Base-by-base conservation (phyloP, 2,888 invertebrate species). In the Ectemnius continuus region DNA sequence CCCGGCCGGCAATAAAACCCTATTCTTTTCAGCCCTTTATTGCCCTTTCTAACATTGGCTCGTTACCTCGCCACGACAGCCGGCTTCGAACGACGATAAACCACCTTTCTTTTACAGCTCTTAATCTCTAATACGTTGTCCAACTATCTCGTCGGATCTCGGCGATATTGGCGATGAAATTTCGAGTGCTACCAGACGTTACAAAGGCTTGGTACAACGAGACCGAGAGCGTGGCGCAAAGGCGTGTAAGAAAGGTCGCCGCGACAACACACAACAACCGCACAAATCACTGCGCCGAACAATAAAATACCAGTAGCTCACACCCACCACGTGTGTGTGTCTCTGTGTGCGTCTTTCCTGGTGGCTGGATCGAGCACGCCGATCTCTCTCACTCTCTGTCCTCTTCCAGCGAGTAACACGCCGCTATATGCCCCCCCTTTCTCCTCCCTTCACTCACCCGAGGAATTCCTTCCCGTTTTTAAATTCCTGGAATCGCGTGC, bases 401-500 rank as follows among this genome's bases (percentile, higher is more conserved):
- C 26, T 13, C 11, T 23, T 28, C 46, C 64, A 14, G 23, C 45
- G 36, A 16, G 63, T 59, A 45, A 23, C 20, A 23, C 23, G 23
- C 23, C 23, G 23, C 3, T 23, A 23, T 23, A 23, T 48, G n/a
- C 52, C 26, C 52, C 59, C 57, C 23, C 56, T 70, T 69, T 73
- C 76, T 74, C 79, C 79, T 58, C 52, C 79, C 78, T 76, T 78
- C 79, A 36, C 36, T 36, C 36, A 11, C 81, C 78, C 82, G 69
- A 82, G 69, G 79, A 87, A 89, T 88, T 86, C 85, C 84, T 85
- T 81, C 79, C 83, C 84, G 86, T 86, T 88, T 88, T 87, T 85
- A 86, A 86, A 87, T 89, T 89, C 89, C 80, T 70, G 84, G 86
- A 88, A 88, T 87, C 84, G 80, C 76, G 80, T 83, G 85, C 83